Evolutionary conservation across 92 coral and sea anemone species (phyloP), one percentile per base, ranked within the genome.

Genomic region (Virgularia gustaviana): DNA sequence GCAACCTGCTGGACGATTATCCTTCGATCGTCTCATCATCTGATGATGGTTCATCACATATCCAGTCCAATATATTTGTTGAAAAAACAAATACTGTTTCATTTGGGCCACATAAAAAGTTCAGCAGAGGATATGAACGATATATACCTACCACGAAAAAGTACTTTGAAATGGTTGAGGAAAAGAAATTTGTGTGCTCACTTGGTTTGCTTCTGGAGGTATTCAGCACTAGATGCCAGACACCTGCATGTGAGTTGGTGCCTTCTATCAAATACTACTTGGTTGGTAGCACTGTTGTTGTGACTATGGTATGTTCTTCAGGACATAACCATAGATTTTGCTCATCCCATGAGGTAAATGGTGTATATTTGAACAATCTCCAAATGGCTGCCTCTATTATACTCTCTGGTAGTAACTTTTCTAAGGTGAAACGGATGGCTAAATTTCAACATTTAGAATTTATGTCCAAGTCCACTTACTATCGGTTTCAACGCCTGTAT

Each of bases 291-390:
- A 65, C 75, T 13, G 4, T 77, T 27, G 25, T 77, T 65, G 29
- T 65, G 9, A 49, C 24, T 12, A 2, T 51, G 20, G 2, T 5
- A 4, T 57, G 78, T 37, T 4, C 54, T 15, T 54, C 45, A 16
- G 83, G 78, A 0, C 78, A 70, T 39, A 31, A 19, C 13, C 29
- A 16, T 12, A 58, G 30, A 22, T 78, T 68, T 42, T 28, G 58
- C 33, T 78, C 83, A 6, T 78, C 83, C 8, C 27, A 25, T 2
- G 82, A 67, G 6, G 63, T 34, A 19, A 78, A 56, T 65, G 74
- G 56, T 29, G 20, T 78, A 34, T 78, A 56, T 65, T 68, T 10
- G 0, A 68, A 68, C 36, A 78, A 78, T 24, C 72, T 78, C 31
- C 78, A 57, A 31, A 8, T 47, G 27, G 54, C 78, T 8, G 77